Conservation (phyloP, 2,888 invertebrate species). For the Onchidella celtica region DNA sequence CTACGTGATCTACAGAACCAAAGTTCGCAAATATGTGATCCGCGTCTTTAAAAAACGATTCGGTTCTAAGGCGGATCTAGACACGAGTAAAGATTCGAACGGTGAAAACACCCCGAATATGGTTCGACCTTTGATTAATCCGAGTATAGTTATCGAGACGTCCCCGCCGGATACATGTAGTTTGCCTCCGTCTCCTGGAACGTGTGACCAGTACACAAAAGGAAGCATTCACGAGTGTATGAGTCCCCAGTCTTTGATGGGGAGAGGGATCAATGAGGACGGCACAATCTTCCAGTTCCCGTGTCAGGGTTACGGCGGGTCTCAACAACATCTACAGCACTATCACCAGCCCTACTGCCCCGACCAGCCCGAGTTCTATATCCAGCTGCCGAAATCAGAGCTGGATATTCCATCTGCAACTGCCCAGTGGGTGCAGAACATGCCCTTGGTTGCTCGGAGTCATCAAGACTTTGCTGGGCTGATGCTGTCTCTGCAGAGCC, state of each 20-base stretch:
- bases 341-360: slow-evolving; percentile 10
- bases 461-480: slow-evolving; percentile 53
- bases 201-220: slow-evolving; percentile 28
- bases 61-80: slow-evolving; percentile 1
- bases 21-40: slow-evolving; percentile 53
- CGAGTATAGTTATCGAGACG: slow-evolving; percentile 45
- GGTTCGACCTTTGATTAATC: slow-evolving; percentile 40
- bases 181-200: slow-evolving; percentile 17
- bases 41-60: slow-evolving; percentile 28
- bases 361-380: neutral
- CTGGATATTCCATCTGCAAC: slow-evolving; percentile 46
- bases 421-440: slow-evolving; percentile 63
- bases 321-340: neutral
- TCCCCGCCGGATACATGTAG: slow-evolving; percentile 39
- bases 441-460: slow-evolving; percentile 54
- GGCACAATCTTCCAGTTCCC: slow-evolving; percentile 38
- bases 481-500: slow-evolving; percentile 48
- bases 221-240: slow-evolving; percentile 14
- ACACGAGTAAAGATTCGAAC: slow-evolving; percentile 17
- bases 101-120: slow-evolving; percentile 15
- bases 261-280: neutral
- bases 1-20: slow-evolving; percentile 64
- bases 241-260: slow-evolving; percentile 29
- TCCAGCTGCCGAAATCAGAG: slow-evolving; percentile 40
- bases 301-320: neutral